Evolutionary conservation across 1,140 invertebrate genomes (phyloP), one percentile per base, ranked within the genome.

Genomic region (Teleogryllus occipitalis): DNA sequence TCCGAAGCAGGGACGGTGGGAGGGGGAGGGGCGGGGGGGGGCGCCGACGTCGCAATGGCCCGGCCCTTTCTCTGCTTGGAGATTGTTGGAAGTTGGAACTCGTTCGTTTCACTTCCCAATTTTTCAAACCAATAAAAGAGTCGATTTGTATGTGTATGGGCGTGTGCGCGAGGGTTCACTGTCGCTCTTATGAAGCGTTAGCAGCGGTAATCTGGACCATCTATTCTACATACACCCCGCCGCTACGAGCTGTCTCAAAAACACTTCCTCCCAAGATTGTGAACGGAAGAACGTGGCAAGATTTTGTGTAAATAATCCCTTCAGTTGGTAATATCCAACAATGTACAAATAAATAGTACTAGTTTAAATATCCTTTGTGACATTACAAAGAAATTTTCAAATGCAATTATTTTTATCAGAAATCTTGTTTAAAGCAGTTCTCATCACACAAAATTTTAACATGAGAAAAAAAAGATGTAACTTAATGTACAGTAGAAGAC

Each of bases 101-200:
- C 76, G 76, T 80, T 80, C 79, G 76, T 80, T 80, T 80, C 75
- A 77, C 76, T 76, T 80, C 72, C 39, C 79, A 72, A 80, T 80
- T 80, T 80, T 80, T 80, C 79, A 80, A 80, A 80, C 79, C 74
- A 39, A 75, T 80, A 80, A 76, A 80, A 80, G 76, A 47, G 18
- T 77, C 76, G 39, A 77, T 21, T 77, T 77, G 54, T 65, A 65
- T 65, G 54, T 14, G 54, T 65, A 65, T 65, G 54, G 54, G 54
- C 54, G 54, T 65, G 54, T 10, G 54, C 10, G 54, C 10, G 54
- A 3, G 54, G 18, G 54, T 18, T 10, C 10, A 65, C 10, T 18
- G 54, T 14, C 10, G 54, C 54, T 65, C 65, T 78, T 65, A 27
- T 54, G 46, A 47, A 78, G 73, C 48, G 49, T 73, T 78, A 78